Evolutionary conservation across 2,797 vertebrate species (phyloP).

Genomic region (Hyperoplus immaculatus): DNA sequence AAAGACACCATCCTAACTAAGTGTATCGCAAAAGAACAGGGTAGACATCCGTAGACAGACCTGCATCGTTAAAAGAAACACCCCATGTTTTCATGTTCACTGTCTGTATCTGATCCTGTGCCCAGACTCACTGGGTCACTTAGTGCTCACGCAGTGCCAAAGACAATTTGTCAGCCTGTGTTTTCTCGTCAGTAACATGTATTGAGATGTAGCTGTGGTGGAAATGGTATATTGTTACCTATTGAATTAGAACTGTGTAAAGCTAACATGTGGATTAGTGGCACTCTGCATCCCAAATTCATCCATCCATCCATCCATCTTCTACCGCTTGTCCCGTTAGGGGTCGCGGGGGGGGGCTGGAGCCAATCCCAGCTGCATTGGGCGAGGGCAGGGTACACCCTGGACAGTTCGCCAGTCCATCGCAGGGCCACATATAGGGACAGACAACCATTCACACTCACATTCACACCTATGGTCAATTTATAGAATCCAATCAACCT

Average conservation of each 20-base stretch:
- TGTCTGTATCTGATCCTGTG: slow-evolving; percentile 54
- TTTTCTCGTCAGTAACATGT: background rate
- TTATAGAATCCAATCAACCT: too few relatives aligned
- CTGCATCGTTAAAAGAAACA: background rate
- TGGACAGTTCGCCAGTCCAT: too few relatives aligned
- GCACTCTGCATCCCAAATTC: too few relatives aligned
- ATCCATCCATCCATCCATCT: too few relatives aligned
- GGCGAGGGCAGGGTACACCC: too few relatives aligned
- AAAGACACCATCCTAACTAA: background rate
- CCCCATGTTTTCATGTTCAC: slow-evolving; percentile 34
- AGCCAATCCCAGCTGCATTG: too few relatives aligned
- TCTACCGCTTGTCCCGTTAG: too few relatives aligned
- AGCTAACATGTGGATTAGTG: background rate
- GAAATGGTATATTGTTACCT: background rate
- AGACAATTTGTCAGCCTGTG: slow-evolving; percentile 17
- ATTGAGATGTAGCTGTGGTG: background rate
- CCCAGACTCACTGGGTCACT: slow-evolving; percentile 56
- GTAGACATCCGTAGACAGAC: background rate
- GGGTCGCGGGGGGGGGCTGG: too few relatives aligned
- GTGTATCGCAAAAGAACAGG: background rate
- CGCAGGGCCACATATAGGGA: too few relatives aligned
- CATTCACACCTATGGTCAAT: too few relatives aligned
- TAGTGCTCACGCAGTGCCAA: slow-evolving; percentile 43
- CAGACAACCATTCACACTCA: too few relatives aligned
- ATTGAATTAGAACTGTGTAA: background rate